Base-by-base conservation (phyloP, 2,797 vertebrate genomes). In the Limosa lapponica region DNA sequence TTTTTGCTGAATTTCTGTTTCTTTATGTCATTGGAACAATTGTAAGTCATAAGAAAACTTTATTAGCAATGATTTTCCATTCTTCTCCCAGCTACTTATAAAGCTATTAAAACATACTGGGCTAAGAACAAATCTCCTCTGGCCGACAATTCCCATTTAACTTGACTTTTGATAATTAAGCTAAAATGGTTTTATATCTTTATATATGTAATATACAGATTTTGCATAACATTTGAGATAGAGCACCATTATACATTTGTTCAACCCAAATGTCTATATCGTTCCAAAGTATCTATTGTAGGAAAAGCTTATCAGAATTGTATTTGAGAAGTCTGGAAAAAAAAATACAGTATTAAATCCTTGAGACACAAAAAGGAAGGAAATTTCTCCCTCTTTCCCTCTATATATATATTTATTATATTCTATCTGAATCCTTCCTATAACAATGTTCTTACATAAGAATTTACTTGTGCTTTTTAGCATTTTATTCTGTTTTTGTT, bases 271-370 rank as follows among this genome's bases (percentile, higher is more conserved):
- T 25, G 3, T 51, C 18, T 71, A 1, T n/a, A 58, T n/a, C 64
- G 49, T 66, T 70, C 18, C 5, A 19, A 77, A 61, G 36, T 55
- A 67, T 18, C 10, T 37, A 28, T 8, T 30, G 22, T 15, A 57
- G 19, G 25, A 69, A 82, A 82, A 72, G 1, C 0, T 67, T 36
- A 67, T 23, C 10, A 49, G 51, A 90, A 49, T 49, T 13, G 0
- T 62, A 7, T 36, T 49, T 34, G 24, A 7, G 13, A 73, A 66
- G 2, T 22, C 11, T 24, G 28, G 37, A 23, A 57, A 11, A 57
- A 49, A 2, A 32, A 22, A 30, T 10, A 30, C 9, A 20, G 0
- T 8, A 28, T 41, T 59, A 65, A 46, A 65, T 2, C 5, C 16
- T 41, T 41, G 18, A 65, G 8, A 51, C 8, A 79, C 15, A 64